These are phyloP conservation scores for Euphydryas editha DNA, from an alignment of 2,888 invertebrate genomes.

Conservation along the genomic window DNA sequence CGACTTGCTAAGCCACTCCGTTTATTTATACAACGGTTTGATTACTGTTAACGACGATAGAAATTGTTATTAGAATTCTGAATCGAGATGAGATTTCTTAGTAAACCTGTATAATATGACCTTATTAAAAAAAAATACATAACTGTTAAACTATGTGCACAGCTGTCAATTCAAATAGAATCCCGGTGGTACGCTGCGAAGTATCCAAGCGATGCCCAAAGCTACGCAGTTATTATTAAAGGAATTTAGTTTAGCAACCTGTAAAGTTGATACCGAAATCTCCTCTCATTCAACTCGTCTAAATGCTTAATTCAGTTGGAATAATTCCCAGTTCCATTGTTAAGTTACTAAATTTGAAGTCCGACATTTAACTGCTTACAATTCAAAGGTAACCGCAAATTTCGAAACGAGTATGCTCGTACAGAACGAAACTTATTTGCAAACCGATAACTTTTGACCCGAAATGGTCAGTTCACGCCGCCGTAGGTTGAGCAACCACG, in stretches of 20 bases:
- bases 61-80: slow-evolving; percentile 32
- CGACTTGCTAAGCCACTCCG: slow-evolving; percentile 72
- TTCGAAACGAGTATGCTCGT: slow-evolving; percentile 76
- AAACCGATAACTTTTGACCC: slow-evolving; percentile 77
- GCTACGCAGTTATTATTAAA: slow-evolving; percentile 63
- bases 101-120: neutral
- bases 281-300: slow-evolving; percentile 72
- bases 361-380: slow-evolving; percentile 82
- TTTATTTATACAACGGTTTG: slow-evolving; percentile 69
- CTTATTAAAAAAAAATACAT: neutral
- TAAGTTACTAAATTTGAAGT: slow-evolving; percentile 79
- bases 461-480: slow-evolving; percentile 67
- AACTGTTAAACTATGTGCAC: neutral
- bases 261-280: slow-evolving; percentile 74
- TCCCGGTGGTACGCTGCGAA: slow-evolving; percentile 48
- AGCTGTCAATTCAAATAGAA: slow-evolving; percentile 17
- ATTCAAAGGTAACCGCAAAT: slow-evolving; percentile 82
- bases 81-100: slow-evolving; percentile 6
- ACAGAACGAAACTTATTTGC: slow-evolving; percentile 79
- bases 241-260: slow-evolving; percentile 73
- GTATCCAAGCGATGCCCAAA: slow-evolving; percentile 63
- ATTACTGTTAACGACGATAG: slow-evolving; percentile 55
- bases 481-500: slow-evolving; percentile 57
- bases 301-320: slow-evolving; percentile 78
- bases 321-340: slow-evolving; percentile 81